phyloP scores from a whole-genome alignment of 1,140 invertebrate genomes.

The Trichoplusia ni region DNA sequence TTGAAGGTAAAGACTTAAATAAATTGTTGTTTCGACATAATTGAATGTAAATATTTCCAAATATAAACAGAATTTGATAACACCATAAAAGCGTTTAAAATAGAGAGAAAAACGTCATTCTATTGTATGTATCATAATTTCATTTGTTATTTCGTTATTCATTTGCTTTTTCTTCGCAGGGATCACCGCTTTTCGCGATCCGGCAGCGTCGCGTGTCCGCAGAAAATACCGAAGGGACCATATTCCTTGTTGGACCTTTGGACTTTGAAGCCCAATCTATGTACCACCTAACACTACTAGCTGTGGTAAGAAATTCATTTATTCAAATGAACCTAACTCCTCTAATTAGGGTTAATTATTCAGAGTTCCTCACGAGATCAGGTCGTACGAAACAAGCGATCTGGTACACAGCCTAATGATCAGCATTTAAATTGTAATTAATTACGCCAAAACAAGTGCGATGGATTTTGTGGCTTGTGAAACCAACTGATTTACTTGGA shows the following conservation, averaged over 20 bases:
- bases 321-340: slow-evolving; percentile 32
- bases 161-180: slow-evolving; percentile 66
- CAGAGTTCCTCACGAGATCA: slow-evolving; percentile 1
- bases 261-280: slow-evolving; percentile 94
- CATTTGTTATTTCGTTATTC: not conserved
- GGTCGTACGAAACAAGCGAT: not conserved
- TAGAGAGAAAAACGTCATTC: no score
- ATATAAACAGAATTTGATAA: no score
- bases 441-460: slow-evolving; percentile 23
- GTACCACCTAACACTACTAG: slow-evolving; percentile 90
- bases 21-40: no score
- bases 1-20: no score
- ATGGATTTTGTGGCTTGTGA: slow-evolving; percentile 9
- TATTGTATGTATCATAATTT: not conserved
- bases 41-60: no score
- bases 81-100: no score
- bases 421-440: slow-evolving; percentile 32
- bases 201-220: slow-evolving; percentile 87
- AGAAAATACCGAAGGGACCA: slow-evolving; percentile 88
- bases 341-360: slow-evolving; percentile 36
- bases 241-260: slow-evolving; percentile 87
- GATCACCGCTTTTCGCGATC: slow-evolving; percentile 88
- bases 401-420: slow-evolving; percentile 22
- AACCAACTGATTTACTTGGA: not conserved
- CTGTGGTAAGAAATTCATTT: slow-evolving; percentile 85